Base-by-base conservation (phyloP, 2,797 vertebrate genomes). In the Tiaroga cobitis region DNA sequence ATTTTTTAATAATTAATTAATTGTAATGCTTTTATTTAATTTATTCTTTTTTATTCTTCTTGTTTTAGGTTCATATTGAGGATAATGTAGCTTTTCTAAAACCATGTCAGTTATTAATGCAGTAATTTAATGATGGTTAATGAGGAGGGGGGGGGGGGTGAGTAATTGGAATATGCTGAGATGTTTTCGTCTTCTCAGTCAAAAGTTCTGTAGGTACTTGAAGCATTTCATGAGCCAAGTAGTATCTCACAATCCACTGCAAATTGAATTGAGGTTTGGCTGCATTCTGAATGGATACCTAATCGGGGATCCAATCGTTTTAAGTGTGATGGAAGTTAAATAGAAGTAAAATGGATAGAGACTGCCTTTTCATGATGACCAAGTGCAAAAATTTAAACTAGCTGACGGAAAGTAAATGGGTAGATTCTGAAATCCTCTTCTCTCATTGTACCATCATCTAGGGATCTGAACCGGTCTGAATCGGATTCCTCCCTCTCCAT, bases 401-500 rank as follows among this genome's bases (percentile, higher is more conserved):
- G 39, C 37, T n/a, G 26, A 49, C 56, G 24, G 0, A 32, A 34
- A 78, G 39, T 41, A 39, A 32, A 72, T 63, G 37, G 0, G 7
- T 80, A 32, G 21, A 26, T 41, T 46, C 70, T 80, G 9, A 75
- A 24, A 19, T 34, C 4, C 15, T 26, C 29, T 63, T 61, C 19
- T 82, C 34, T 74, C 4, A 63, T 63, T 18, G 21, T 34, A 21
- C 13, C 15, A 2, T 84, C 11, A 6, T 80, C 9, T 59, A 98
- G 97, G 93, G 97, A 98, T 88, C 92, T 97, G 88, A 96, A 96
- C 91, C 95, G 92, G 86, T 98, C 96, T 0, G 97, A 98, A 93
- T 98, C 97, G 1, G 97, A 99, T 90, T 96, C 97, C 73, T 88
- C 94, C 88, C 92, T 95, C 34, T 96, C 95, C 85, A 92, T 95